phyloP scores from a whole-genome alignment of 2,888 invertebrate species.

The Fragum fragum region DNA sequence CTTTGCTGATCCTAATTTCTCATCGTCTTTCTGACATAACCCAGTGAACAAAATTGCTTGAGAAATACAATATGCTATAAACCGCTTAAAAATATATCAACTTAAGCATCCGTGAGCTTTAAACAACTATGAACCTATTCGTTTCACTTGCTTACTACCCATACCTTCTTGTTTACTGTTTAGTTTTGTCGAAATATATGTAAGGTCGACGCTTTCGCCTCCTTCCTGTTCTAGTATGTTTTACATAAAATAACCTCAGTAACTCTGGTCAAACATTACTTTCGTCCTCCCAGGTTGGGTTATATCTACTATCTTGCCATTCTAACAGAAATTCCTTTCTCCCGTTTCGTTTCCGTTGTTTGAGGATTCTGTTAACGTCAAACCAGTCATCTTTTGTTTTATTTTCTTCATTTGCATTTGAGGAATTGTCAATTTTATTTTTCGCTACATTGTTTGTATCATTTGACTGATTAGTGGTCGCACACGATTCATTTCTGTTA shows the following conservation, averaged over 20 bases:
- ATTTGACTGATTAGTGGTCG: too few relatives aligned
- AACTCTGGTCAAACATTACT: conserved; percentile 27
- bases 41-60: background rate
- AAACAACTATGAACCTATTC: background rate
- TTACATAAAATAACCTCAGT: conserved; percentile 19
- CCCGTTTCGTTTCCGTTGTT: conserved; percentile 10
- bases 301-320: conserved; percentile 18
- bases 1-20: background rate
- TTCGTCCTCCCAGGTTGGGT: conserved; percentile 21
- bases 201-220: background rate
- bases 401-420: background rate
- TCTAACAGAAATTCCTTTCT: conserved; percentile 24
- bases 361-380: conserved; percentile 26
- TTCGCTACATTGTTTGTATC: background rate
- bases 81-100: background rate
- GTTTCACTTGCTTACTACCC: background rate
- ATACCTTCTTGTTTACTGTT: background rate
- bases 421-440: background rate
- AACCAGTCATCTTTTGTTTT: conserved; percentile 21
- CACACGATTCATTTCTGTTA: too few relatives aligned
- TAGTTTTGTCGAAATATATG: background rate
- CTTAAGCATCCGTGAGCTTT: background rate
- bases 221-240: conserved; percentile 29
- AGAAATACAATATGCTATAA: background rate
- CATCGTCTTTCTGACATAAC: background rate